Evolutionary conservation across 2,888 invertebrate species (phyloP).

Genomic region (Julus scanicus): DNA sequence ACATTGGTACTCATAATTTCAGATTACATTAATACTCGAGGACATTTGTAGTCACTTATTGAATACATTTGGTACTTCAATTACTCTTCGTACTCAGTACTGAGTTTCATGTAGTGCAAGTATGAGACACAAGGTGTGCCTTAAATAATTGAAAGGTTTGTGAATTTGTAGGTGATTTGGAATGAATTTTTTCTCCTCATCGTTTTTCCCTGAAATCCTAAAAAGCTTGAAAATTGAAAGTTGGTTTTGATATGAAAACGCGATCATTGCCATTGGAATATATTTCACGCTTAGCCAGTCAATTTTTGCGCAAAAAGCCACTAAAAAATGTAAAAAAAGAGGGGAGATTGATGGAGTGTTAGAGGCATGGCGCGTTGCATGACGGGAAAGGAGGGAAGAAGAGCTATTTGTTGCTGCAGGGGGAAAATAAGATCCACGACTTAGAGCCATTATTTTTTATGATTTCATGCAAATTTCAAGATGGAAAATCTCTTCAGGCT

Average conservation of each 20-base stretch:
- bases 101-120: too few species aligned
- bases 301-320: constrained; percentile 16
- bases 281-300: constrained; percentile 10
- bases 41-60: too few species aligned
- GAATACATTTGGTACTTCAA: too few species aligned
- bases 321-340: not conserved
- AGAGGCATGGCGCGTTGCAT: not conserved
- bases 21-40: too few species aligned
- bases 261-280: constrained; percentile 31
- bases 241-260: not conserved
- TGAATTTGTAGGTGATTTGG: too few species aligned
- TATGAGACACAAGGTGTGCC: too few species aligned
- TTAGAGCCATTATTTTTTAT: not conserved
- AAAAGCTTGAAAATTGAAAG: too few species aligned
- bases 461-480: not conserved
- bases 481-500: not conserved
- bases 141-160: too few species aligned
- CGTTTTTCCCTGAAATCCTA: too few species aligned
- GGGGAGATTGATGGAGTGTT: not conserved
- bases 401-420: not conserved
- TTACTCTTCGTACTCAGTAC: too few species aligned
- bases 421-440: not conserved
- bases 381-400: not conserved
- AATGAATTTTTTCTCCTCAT: too few species aligned
- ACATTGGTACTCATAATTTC: too few species aligned